Conservation (phyloP, 1,140 invertebrate genomes). For the Saccostrea echinata region DNA sequence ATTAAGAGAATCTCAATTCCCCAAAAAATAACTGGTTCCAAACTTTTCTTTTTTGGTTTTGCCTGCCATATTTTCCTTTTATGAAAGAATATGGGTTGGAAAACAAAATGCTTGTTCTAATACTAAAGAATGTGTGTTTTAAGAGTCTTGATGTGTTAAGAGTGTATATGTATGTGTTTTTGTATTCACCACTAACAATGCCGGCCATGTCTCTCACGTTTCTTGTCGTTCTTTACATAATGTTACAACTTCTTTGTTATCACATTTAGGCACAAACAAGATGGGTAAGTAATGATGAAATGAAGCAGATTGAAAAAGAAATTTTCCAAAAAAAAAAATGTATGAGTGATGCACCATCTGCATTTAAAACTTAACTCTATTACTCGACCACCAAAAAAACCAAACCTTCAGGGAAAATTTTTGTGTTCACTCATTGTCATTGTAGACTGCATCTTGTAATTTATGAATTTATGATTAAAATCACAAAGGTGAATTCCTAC, state of each 20-base stretch:
- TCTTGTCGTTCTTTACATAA: constrained; percentile 4
- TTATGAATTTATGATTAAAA: constrained; percentile 17
- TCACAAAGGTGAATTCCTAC: not conserved
- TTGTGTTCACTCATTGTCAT: constrained; percentile 20
- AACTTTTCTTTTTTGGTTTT: no score
- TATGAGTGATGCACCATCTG: constrained; percentile 36
- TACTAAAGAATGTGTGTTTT: not conserved
- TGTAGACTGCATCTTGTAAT: constrained; percentile 27
- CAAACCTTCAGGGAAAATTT: constrained; percentile 22
- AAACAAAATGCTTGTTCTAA: constrained; percentile 10
- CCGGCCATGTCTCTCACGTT: not conserved
- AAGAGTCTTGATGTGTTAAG: not conserved
- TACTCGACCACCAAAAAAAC: not conserved
- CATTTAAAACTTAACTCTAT: constrained; percentile 36
- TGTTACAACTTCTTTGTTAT: constrained; percentile 35
- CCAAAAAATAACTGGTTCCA: not conserved
- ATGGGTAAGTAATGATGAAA: constrained; percentile 13
- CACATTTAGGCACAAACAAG: constrained; percentile 36
- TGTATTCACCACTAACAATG: constrained; percentile 17
- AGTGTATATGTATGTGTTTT: not conserved
- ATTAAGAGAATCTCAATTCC: not conserved
- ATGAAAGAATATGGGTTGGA: not conserved
- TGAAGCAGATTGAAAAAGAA: constrained; percentile 18
- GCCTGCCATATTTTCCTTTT: not conserved
- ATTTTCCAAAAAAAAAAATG: not conserved